phyloP scores from a whole-genome alignment of 2,797 vertebrate genomes.

The Myotis myotis region DNA sequence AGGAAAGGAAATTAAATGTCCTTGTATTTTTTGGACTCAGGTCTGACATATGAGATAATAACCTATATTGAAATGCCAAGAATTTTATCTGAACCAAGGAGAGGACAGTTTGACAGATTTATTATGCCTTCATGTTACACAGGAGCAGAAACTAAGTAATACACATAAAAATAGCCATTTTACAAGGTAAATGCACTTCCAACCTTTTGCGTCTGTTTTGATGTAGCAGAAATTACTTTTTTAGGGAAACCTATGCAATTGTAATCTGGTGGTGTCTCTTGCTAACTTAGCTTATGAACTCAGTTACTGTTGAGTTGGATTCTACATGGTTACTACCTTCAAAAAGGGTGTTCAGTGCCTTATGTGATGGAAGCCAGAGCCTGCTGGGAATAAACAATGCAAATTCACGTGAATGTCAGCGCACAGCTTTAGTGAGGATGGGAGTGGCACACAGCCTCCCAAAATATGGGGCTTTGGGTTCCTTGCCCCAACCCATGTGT shows the following conservation, averaged over 20 bases:
- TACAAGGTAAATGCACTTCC: neutral
- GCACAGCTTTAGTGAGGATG: neutral
- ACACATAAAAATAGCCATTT: constrained; percentile 34
- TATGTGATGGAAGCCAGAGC: constrained; percentile 18
- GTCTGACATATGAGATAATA: constrained; percentile 57
- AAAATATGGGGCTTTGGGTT: neutral
- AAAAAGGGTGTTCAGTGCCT: constrained; percentile 49
- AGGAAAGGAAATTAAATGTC: constrained; percentile 60
- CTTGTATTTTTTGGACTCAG: constrained; percentile 38
- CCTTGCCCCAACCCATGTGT: neutral
- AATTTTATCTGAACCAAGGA: constrained; percentile 45
- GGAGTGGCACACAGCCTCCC: neutral
- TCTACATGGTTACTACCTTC: constrained; percentile 5
- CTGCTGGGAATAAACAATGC: neutral
- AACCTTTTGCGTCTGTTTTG: constrained; percentile 40
- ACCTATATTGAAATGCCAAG: constrained; percentile 50
- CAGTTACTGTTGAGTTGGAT: neutral
- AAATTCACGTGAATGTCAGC: neutral
- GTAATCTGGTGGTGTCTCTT: neutral
- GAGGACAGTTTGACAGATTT: constrained; percentile 47
- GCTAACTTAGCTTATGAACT: neutral
- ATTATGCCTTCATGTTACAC: constrained; percentile 6
- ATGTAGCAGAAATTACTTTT: neutral
- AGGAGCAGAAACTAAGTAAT: constrained; percentile 28
- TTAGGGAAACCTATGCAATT: constrained; percentile 1